phyloP scores from a whole-genome alignment of 2,888 invertebrate species.

The Cryptophagus acutangulus region DNA sequence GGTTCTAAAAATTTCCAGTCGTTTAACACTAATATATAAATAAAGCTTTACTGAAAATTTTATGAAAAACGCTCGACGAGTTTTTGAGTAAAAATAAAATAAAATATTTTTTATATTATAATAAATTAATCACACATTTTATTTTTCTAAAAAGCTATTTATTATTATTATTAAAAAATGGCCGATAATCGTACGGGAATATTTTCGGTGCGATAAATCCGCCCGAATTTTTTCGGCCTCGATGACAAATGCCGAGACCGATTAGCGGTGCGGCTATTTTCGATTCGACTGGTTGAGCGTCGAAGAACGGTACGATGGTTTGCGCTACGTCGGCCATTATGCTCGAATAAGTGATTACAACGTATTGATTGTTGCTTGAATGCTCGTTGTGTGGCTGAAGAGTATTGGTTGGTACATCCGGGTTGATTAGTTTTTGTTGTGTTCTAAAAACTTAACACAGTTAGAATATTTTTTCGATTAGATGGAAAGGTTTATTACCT shows the following conservation, averaged over 20 bases:
- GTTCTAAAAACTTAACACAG: too few relatives aligned
- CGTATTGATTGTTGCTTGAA: slow-evolving; percentile 50
- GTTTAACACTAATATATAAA: too few relatives aligned
- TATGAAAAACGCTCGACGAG: too few relatives aligned
- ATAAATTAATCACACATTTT: slow-evolving; percentile 1
- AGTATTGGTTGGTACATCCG: slow-evolving; percentile 63
- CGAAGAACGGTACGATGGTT: slow-evolving; percentile 77
- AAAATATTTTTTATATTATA: neutral
- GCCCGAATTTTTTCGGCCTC: slow-evolving; percentile 64
- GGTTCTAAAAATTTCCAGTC: too few relatives aligned
- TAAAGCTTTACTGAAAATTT: too few relatives aligned
- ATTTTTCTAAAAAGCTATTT: slow-evolving; percentile 21
- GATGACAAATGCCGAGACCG: slow-evolving; percentile 75
- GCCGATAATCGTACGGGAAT: slow-evolving; percentile 72
- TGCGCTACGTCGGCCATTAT: slow-evolving; percentile 73
- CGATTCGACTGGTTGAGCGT: slow-evolving; percentile 67
- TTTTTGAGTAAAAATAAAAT: too few relatives aligned
- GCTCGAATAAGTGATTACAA: slow-evolving; percentile 56
- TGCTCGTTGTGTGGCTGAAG: slow-evolving; percentile 41
- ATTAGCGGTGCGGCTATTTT: slow-evolving; percentile 62
- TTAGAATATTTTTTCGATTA: too few relatives aligned
- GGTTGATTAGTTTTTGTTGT: slow-evolving; percentile 55
- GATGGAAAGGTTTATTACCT: too few relatives aligned
- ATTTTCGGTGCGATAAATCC: slow-evolving; percentile 73
- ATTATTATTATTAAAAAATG: too few relatives aligned